Evolutionary conservation across 2,797 vertebrate species (phyloP).

Genomic region (Philypnodon macrostomus): DNA sequence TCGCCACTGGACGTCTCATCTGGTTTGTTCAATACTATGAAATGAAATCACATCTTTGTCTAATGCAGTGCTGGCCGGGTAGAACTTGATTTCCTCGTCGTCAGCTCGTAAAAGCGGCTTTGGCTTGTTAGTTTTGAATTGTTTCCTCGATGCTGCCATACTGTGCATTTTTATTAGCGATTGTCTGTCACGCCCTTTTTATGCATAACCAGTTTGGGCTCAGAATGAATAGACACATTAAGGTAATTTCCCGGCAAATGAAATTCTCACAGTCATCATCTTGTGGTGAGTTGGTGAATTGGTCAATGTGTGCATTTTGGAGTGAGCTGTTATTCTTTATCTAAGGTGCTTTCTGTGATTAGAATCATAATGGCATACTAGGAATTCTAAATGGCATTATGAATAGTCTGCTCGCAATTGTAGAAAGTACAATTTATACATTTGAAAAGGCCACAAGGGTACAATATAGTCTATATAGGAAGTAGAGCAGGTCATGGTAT

Average conservation of each 20-base stretch:
- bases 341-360: neutral
- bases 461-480: no score
- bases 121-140: conserved; percentile 28
- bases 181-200: conserved; percentile 25
- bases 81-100: conserved; percentile 9
- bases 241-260: conserved; percentile 47
- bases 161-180: conserved; percentile 37
- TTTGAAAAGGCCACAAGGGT: no score
- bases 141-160: no score
- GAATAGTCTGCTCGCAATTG: conserved; percentile 3
- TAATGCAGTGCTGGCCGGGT: neutral
- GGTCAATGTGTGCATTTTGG: conserved; percentile 4
- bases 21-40: neutral
- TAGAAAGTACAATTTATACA: no score
- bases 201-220: conserved; percentile 24
- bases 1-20: neutral
- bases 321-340: neutral
- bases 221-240: conserved; percentile 32
- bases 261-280: conserved; percentile 17
- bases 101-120: conserved; percentile 16
- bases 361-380: conserved; percentile 8
- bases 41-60: neutral
- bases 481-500: no score
- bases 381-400: conserved; percentile 10
- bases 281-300: conserved; percentile 14